Percentiles rank a stretch among this genome's conserved stretches.
Conservation (phyloP, 2,797 vertebrate genomes). For the Chromobotia macracanthus region DNA sequence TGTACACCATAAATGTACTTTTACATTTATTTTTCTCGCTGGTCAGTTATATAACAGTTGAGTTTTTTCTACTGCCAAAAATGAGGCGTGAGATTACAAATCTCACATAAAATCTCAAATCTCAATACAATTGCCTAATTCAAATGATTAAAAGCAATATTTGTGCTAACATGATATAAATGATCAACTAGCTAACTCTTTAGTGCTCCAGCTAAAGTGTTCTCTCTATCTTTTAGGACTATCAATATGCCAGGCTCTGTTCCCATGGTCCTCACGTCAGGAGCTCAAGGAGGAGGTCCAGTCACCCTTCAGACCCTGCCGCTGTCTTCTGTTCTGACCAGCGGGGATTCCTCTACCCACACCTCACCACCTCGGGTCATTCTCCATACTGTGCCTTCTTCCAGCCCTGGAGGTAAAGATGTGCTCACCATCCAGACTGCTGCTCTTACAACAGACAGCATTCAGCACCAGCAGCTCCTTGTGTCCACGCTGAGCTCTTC, state of each 20-base stretch:
- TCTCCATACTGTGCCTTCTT: constrained; percentile 78
- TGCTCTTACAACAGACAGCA: constrained; percentile 73
- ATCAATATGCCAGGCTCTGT: constrained; percentile 72
- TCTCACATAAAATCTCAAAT: too few species aligned
- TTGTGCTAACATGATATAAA: background rate
- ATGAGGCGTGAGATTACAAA: too few species aligned
- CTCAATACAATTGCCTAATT: too few species aligned
- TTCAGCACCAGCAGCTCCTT: constrained; percentile 78
- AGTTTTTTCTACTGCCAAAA: too few species aligned
- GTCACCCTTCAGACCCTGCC: constrained; percentile 82
- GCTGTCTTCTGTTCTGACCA: constrained; percentile 79
- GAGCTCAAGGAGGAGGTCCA: constrained; percentile 62
- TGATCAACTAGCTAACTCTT: background rate
- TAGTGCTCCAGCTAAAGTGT: background rate
- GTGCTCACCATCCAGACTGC: constrained; percentile 83
- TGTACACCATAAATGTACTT: background rate
- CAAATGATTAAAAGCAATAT: background rate
- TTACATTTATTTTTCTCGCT: background rate
- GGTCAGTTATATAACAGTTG: background rate
- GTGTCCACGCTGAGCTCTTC: constrained; percentile 76
- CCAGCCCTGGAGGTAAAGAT: constrained; percentile 76
- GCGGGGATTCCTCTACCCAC: constrained; percentile 75
- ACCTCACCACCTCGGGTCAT: constrained; percentile 79
- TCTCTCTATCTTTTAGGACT: constrained; percentile 66
- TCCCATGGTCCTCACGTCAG: constrained; percentile 78